A percentile compares a stretch with the other conserved stretches of the same genome.
Conservation (phyloP, 2,113 vertebrate genomes). For the Martes martes region DNA sequence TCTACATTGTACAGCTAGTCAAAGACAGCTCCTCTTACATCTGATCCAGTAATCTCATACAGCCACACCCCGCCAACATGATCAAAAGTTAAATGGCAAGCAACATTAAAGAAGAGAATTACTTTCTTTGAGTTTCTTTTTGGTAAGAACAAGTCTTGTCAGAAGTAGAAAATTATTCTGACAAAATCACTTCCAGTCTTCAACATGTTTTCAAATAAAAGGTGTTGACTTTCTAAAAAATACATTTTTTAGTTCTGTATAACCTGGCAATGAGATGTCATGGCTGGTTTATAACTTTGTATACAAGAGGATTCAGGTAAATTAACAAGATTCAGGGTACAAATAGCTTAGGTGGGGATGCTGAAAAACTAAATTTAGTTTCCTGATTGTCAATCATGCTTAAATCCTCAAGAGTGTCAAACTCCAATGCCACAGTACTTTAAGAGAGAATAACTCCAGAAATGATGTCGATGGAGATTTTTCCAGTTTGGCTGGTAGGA, state of each 20-base stretch:
- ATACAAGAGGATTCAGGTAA: neutral
- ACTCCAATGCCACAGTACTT: slow-evolving; percentile 3
- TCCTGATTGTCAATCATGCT: neutral
- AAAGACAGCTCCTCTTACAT: neutral
- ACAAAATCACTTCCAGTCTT: slow-evolving; percentile 12
- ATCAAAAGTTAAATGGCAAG: neutral
- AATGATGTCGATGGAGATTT: neutral
- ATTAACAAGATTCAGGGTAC: neutral
- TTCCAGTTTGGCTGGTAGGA: slow-evolving; percentile 40
- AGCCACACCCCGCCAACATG: too few species aligned
- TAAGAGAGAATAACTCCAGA: neutral
- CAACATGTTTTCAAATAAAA: neutral
- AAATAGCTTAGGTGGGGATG: neutral
- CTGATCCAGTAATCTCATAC: neutral
- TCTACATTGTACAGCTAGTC: neutral
- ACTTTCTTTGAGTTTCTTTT: neutral
- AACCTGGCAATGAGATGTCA: neutral
- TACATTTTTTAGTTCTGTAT: neutral
- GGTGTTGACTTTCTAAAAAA: slow-evolving; percentile 3
- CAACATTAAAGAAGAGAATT: neutral
- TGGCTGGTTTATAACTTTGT: neutral
- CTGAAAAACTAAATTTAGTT: neutral
- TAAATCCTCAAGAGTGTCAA: slow-evolving; percentile 8
- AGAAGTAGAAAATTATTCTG: neutral
- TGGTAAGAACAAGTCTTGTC: neutral